Conservation (phyloP, 2,888 invertebrate species). For the Xiphydria camelus region DNA sequence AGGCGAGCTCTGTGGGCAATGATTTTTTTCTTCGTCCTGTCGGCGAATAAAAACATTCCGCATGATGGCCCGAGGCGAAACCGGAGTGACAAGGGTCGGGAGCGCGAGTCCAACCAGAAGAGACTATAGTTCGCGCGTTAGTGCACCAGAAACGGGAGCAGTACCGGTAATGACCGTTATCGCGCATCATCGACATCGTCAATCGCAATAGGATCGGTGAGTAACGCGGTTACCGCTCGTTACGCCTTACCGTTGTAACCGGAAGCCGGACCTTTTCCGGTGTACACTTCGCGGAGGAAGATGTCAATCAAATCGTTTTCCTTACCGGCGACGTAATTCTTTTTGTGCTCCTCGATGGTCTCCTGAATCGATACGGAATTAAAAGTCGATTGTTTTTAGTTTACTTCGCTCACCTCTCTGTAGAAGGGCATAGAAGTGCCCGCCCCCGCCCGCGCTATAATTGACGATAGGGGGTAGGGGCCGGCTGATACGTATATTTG, state of each 20-base stretch:
- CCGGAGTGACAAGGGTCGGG: too few species aligned
- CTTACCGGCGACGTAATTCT: slow-evolving; percentile 56
- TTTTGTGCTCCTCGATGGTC: slow-evolving; percentile 63
- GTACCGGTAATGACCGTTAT: too few species aligned
- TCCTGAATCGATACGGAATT: slow-evolving; percentile 49
- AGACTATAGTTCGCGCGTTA: too few species aligned
- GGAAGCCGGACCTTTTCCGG: slow-evolving; percentile 38
- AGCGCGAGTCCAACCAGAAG: too few species aligned
- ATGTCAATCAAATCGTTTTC: slow-evolving; percentile 67
- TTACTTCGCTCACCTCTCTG: background rate
- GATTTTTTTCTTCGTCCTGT: too few species aligned
- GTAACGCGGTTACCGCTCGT: too few species aligned
- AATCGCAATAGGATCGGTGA: too few species aligned
- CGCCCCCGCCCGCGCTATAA: background rate
- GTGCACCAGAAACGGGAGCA: too few species aligned
- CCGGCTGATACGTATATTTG: slow-evolving; percentile 2
- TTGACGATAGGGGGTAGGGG: background rate
- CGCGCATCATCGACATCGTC: too few species aligned
- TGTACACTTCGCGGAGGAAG: slow-evolving; percentile 66
- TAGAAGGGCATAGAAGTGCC: background rate
- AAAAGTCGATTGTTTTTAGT: background rate
- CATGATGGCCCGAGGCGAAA: too few species aligned
- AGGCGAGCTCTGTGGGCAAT: too few species aligned
- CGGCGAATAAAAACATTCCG: too few species aligned
- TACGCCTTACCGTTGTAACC: slow-evolving; percentile 61